A percentile compares a stretch with the other conserved stretches of the same genome.
Evolutionary conservation across 2,797 vertebrate species (phyloP).

Genomic region (Thunnus albacares): DNA sequence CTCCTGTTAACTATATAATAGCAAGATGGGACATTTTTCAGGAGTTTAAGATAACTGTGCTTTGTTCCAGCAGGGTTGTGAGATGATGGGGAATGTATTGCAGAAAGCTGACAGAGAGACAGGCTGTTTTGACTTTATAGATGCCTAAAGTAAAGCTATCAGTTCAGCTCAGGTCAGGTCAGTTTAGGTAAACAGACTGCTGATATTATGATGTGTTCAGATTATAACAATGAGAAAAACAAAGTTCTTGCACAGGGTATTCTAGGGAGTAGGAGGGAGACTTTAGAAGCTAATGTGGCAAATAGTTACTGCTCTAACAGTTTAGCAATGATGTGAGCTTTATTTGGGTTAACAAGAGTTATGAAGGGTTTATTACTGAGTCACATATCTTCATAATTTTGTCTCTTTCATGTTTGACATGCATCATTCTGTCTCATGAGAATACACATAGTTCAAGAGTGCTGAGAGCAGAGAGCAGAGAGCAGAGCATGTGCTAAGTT

Average conservation of each 20-base stretch:
- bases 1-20: constrained; percentile 30
- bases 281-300: background rate
- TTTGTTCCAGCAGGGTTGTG: constrained; percentile 32
- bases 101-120: background rate
- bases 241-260: background rate
- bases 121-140: constrained; percentile 10
- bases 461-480: no score
- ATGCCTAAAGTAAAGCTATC: background rate
- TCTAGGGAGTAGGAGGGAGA: background rate
- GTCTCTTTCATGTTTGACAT: no score
- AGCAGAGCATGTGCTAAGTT: no score
- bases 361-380: no score
- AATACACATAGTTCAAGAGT: no score
- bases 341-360: no score
- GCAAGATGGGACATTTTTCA: constrained; percentile 31
- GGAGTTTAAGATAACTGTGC: constrained; percentile 52
- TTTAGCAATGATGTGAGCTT: no score
- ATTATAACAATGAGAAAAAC: background rate
- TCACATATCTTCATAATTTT: no score
- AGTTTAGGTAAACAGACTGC: background rate
- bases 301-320: no score
- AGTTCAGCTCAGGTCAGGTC: constrained; percentile 18
- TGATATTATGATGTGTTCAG: background rate
- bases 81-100: constrained; percentile 32
- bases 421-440: no score